Percentiles rank a stretch among this genome's conserved stretches.
Evolutionary conservation across 2,797 vertebrate genomes (phyloP).

Genomic region (Amblyraja radiata): DNA sequence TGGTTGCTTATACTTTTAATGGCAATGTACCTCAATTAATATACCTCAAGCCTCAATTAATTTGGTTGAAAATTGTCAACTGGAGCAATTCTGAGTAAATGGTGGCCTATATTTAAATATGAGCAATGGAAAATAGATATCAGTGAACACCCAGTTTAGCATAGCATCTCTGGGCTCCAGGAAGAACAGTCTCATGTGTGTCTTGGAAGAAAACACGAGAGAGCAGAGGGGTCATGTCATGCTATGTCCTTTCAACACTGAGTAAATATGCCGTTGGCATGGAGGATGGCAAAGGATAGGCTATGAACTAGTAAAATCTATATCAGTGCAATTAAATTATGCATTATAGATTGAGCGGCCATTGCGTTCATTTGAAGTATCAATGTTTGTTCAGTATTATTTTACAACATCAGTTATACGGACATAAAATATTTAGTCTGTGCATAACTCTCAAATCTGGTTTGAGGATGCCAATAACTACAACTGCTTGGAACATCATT

Average conservation of each 20-base stretch:
- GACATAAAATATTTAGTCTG: constrained; percentile 6
- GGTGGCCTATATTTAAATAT: constrained; percentile 19
- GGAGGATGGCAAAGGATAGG: not conserved
- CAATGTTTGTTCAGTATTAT: constrained; percentile 5
- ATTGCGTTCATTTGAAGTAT: not conserved
- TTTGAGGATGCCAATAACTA: not conserved
- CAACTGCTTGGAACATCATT: not conserved
- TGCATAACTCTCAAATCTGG: not conserved
- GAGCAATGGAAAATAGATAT: constrained; percentile 15
- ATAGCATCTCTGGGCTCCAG: constrained; percentile 15
- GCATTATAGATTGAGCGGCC: not conserved
- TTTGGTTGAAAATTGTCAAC: not conserved
- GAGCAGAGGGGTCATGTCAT: not conserved
- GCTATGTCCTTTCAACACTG: not conserved
- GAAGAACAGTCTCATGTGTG: not conserved
- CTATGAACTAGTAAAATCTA: not conserved
- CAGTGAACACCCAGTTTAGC: not conserved
- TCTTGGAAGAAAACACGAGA: not conserved
- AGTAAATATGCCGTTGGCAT: not conserved
- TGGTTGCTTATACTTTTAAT: not conserved
- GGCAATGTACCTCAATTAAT: not conserved
- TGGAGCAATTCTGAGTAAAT: constrained; percentile 3
- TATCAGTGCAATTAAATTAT: not conserved
- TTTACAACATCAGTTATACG: not conserved
- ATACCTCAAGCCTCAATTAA: not conserved